phyloP scores from a whole-genome alignment of 2,113 vertebrate genomes.

The Rhodinocichla rosea region DNA sequence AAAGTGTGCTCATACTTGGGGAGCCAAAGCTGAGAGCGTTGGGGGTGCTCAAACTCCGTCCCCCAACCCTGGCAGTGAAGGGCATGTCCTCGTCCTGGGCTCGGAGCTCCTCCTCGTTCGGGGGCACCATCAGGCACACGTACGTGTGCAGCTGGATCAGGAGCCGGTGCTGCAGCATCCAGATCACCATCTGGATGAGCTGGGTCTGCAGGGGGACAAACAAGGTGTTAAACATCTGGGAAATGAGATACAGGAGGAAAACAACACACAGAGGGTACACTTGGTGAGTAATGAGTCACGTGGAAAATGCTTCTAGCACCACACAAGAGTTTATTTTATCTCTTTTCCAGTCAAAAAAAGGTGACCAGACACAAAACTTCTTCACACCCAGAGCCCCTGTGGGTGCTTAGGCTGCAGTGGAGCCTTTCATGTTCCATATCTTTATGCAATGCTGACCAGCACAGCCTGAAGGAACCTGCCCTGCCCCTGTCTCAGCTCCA shows the following conservation, averaged over 20 bases:
- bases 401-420: background rate
- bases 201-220: conserved; percentile 79
- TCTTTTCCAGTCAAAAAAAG: background rate
- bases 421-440: background rate
- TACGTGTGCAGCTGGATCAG: conserved; percentile 96
- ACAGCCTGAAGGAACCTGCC: background rate
- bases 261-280: background rate
- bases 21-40: conserved; percentile 96
- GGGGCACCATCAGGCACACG: conserved; percentile 90
- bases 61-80: conserved; percentile 79
- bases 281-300: background rate
- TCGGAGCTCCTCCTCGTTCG: conserved; percentile 80
- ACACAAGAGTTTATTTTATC: background rate
- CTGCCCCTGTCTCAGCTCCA: background rate
- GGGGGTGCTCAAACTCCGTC: conserved; percentile 92
- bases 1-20: conserved; percentile 80
- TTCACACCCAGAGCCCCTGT: background rate
- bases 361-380: background rate
- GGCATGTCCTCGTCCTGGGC: conserved; percentile 80
- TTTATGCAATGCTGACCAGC: background rate
- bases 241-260: background rate
- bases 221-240: fast-evolving
- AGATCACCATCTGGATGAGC: conserved; percentile 98
- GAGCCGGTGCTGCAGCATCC: conserved; percentile 93
- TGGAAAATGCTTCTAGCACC: background rate